These are phyloP conservation scores for Vidua macroura DNA, from an alignment of 2,113 vertebrate genomes.

Conservation along the genomic window DNA sequence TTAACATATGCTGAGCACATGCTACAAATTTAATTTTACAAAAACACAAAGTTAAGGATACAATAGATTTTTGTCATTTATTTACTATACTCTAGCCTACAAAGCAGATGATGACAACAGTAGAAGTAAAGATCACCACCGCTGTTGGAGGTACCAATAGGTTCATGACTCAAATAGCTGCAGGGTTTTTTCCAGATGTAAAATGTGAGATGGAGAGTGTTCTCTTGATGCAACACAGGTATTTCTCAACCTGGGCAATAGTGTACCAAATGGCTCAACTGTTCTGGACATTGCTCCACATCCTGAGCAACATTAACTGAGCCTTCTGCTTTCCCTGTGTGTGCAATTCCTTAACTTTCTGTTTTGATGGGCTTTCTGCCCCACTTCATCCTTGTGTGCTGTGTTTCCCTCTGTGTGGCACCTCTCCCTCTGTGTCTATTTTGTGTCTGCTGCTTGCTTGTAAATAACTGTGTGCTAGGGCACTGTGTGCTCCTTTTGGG, in stretches of 20 bases:
- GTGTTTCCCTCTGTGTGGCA: not conserved
- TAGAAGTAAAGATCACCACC: not conserved
- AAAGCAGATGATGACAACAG: not conserved
- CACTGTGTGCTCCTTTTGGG: not conserved
- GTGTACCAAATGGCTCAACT: not conserved
- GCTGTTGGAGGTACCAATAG: not conserved
- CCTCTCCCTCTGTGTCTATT: not conserved
- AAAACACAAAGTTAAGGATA: not conserved
- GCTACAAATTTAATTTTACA: not conserved
- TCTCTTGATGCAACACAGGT: not conserved
- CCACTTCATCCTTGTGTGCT: not conserved
- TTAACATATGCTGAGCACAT: not conserved
- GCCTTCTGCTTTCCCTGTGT: not conserved
- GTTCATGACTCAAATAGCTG: not conserved
- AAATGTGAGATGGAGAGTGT: not conserved
- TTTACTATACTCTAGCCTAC: not conserved
- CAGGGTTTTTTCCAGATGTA: not conserved
- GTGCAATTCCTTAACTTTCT: not conserved
- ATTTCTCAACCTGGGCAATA: not conserved
- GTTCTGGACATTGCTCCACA: not conserved
- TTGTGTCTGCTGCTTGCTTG: not conserved
- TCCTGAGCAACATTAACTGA: not conserved
- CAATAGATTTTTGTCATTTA: not conserved
- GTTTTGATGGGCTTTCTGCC: not conserved
- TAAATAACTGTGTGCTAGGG: not conserved